Base-by-base conservation (phyloP, 2,888 invertebrate genomes). In the Agriopis leucophaearia region DNA sequence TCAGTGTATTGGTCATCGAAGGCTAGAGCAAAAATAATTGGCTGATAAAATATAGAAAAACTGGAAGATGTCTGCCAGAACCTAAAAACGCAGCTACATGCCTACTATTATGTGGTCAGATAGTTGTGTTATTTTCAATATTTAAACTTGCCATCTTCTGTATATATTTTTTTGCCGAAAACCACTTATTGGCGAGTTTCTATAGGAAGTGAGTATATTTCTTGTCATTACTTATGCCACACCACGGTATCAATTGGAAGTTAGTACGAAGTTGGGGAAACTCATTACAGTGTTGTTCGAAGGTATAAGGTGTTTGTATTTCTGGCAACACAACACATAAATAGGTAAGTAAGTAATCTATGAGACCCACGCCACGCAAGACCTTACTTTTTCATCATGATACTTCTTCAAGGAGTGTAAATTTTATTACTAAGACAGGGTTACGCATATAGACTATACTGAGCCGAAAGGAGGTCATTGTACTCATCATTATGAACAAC, bases 241-340 rank as follows among this genome's bases (percentile, higher is more conserved):
- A 45, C 52, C 64, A 64, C 58, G 40, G 38, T 52, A 58, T 52
- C 64, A 58, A 52, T 64, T 44, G 56, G 45, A 64, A 64, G 44
- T 64, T 64, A 40, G 45, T 16, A 18, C 4, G 64, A 47, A 64
- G 52, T 64, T 64, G 10, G 18, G 35, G 8, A 52, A 58, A 45
- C 52, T 64, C 52, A 52, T 64, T 64, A 56, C 48, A 42, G 56
- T 56, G 16, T 48, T 55, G 47, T 47, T 18, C n/a, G 40, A 27
- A 59, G 58, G 56, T 47, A 54, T 54, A 9, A 52, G 44, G 12
- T 44, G 18, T 54, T 36, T 35, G 51, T 59, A 40, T 38, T 45
- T 47, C 35, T 15, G 57, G 44, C 2, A 47, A 58, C 57, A 57
- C 42, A 45, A 45, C 57, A 36, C 16, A 48, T 9, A 36, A 58